phyloP scores from a whole-genome alignment of 2,888 invertebrate genomes.

The Corbicula japonica region DNA sequence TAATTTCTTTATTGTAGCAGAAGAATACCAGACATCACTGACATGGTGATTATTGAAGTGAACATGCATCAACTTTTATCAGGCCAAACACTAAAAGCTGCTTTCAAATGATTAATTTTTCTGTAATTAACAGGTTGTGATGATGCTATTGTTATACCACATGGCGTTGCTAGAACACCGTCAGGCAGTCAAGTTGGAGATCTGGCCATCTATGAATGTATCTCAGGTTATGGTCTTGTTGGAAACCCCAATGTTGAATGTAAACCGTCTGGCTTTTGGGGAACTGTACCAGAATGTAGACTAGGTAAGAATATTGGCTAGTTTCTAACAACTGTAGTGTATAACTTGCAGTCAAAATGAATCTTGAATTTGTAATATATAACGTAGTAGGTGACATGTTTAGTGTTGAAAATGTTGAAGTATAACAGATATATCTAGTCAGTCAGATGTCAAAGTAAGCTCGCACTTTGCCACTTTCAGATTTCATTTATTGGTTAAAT shows the following conservation, averaged over 20 bases:
- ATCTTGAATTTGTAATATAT: background rate
- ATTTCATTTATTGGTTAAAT: background rate
- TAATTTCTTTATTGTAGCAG: background rate
- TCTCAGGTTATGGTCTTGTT: slow-evolving; percentile 47
- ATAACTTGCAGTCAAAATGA: background rate
- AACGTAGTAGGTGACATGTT: background rate
- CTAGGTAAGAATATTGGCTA: slow-evolving; percentile 30
- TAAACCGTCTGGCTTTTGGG: slow-evolving; percentile 53
- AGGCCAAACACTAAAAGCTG: background rate
- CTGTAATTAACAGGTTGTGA: slow-evolving; percentile 24
- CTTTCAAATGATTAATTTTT: background rate
- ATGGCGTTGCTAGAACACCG: slow-evolving; percentile 21
- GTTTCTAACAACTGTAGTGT: background rate
- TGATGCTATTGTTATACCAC: slow-evolving; percentile 3
- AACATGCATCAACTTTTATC: background rate
- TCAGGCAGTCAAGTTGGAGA: slow-evolving; percentile 46
- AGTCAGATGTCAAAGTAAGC: background rate
- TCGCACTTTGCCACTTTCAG: background rate
- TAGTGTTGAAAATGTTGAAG: background rate
- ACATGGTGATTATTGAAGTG: background rate
- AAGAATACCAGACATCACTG: background rate
- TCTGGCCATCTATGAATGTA: slow-evolving; percentile 38
- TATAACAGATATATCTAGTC: background rate
- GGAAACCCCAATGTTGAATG: slow-evolving; percentile 48
- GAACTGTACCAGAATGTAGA: slow-evolving; percentile 44